Percentiles rank a stretch among this genome's conserved stretches.
phyloP scores from a whole-genome alignment of 2,888 invertebrate species.

The Blastobasis adustella region DNA sequence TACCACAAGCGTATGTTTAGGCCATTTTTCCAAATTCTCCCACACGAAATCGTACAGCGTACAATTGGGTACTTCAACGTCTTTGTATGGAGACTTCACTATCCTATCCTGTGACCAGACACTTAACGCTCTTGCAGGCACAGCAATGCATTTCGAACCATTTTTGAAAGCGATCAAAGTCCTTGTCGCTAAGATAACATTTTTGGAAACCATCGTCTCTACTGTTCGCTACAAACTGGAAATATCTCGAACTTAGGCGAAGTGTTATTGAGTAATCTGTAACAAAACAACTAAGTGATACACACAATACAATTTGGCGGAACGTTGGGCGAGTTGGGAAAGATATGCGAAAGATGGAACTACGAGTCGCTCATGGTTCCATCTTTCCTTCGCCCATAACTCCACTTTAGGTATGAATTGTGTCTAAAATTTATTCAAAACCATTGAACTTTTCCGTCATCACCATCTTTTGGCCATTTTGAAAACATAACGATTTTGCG shows the following conservation, averaged over 20 bases:
- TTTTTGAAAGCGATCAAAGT: slow-evolving; percentile 26
- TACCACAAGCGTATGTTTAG: slow-evolving; percentile 76
- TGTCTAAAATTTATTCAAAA: too few relatives aligned
- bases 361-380: too few relatives aligned
- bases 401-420: too few relatives aligned
- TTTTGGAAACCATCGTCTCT: slow-evolving; percentile 35
- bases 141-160: slow-evolving; percentile 26
- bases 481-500: too few relatives aligned
- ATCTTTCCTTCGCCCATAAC: too few relatives aligned
- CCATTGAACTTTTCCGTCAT: too few relatives aligned
- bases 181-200: slow-evolving; percentile 25
- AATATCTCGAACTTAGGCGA: not conserved
- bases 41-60: slow-evolving; percentile 78
- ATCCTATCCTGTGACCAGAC: slow-evolving; percentile 50
- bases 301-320: too few relatives aligned
- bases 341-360: too few relatives aligned
- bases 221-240: not conserved
- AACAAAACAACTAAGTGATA: too few relatives aligned
- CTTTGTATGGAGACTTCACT: slow-evolving; percentile 66
- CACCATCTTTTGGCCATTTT: too few relatives aligned
- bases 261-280: too few relatives aligned
- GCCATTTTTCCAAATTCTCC: slow-evolving; percentile 78
- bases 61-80: slow-evolving; percentile 63
- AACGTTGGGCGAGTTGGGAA: too few relatives aligned
- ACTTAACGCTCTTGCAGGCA: slow-evolving; percentile 33